Conservation (phyloP, 2,797 vertebrate genomes). For the Lagorchestes hirsutus region DNA sequence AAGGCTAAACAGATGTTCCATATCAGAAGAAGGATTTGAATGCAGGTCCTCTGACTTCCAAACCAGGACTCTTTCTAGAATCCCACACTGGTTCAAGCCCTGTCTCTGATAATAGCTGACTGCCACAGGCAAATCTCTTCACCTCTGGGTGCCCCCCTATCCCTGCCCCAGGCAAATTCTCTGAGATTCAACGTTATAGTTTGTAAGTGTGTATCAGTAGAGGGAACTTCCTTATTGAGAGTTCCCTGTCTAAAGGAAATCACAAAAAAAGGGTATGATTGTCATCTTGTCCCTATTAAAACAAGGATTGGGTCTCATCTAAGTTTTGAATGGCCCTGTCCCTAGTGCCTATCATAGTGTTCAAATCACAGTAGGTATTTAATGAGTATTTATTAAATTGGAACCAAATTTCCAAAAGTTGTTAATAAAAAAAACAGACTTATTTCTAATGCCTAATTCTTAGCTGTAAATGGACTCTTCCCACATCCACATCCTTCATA, state of each 20-base stretch:
- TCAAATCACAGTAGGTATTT: not conserved
- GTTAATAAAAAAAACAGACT: slow-evolving; percentile 61
- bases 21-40: not conserved
- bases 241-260: not conserved
- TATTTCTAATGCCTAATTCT: slow-evolving; percentile 73
- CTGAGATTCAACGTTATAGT: not conserved
- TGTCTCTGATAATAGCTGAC: not conserved
- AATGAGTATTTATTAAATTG: not conserved
- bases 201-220: not conserved
- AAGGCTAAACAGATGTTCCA: not conserved
- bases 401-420: slow-evolving; percentile 64
- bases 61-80: not conserved
- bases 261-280: not conserved
- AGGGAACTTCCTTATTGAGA: not conserved
- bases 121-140: not conserved
- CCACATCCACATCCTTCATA: slow-evolving; percentile 66
- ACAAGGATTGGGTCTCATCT: not conserved
- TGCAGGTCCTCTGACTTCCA: not conserved
- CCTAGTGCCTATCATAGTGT: not conserved
- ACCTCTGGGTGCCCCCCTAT: not conserved
- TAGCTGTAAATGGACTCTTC: slow-evolving; percentile 67
- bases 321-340: not conserved
- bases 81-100: not conserved
- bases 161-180: not conserved
- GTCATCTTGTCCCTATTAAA: not conserved